A percentile compares a stretch with the other conserved stretches of the same genome.
Evolutionary conservation across 2,888 invertebrate species (phyloP).

Genomic region (Phortica okadai): DNA sequence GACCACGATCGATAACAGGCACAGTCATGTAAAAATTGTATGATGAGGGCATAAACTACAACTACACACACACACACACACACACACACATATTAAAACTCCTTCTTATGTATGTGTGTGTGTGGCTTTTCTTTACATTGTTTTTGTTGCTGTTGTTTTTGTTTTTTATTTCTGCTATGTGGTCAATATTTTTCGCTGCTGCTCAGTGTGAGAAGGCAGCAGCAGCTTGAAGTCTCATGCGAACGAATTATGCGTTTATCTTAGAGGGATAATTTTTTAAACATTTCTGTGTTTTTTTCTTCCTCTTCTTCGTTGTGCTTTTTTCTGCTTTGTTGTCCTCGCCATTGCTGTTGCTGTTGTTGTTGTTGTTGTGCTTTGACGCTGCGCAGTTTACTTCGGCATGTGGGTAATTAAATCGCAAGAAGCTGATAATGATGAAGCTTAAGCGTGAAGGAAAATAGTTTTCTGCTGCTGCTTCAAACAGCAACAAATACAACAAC

Average conservation of each 20-base stretch:
- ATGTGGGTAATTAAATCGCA: constrained; percentile 66
- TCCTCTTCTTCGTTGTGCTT: background rate
- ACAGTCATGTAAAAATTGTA: constrained; percentile 26
- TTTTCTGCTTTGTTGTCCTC: background rate
- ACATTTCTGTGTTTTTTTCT: constrained; percentile 41
- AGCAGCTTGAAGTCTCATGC: constrained; percentile 5
- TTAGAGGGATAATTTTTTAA: constrained; percentile 53
- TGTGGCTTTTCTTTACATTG: background rate
- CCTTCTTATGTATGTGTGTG: background rate
- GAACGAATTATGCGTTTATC: constrained; percentile 61
- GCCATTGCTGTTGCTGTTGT: constrained; percentile 34
- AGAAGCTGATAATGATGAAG: constrained; percentile 59
- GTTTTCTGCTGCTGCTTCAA: constrained; percentile 24
- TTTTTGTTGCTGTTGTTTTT: background rate
- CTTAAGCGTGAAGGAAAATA: constrained; percentile 40
- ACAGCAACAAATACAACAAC: constrained; percentile 15
- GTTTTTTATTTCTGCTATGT: background rate
- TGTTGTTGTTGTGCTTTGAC: constrained; percentile 36
- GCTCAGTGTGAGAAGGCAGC: background rate
- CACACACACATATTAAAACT: constrained; percentile 1
- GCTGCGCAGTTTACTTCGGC: constrained; percentile 29
- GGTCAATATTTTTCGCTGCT: constrained; percentile 1
- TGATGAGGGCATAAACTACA: background rate
- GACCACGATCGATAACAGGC: constrained; percentile 66
- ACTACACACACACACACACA: background rate